Evolutionary conservation across 2,797 vertebrate species (phyloP), one percentile per base, ranked within the genome.

Genomic region (Enoplosus armatus): DNA sequence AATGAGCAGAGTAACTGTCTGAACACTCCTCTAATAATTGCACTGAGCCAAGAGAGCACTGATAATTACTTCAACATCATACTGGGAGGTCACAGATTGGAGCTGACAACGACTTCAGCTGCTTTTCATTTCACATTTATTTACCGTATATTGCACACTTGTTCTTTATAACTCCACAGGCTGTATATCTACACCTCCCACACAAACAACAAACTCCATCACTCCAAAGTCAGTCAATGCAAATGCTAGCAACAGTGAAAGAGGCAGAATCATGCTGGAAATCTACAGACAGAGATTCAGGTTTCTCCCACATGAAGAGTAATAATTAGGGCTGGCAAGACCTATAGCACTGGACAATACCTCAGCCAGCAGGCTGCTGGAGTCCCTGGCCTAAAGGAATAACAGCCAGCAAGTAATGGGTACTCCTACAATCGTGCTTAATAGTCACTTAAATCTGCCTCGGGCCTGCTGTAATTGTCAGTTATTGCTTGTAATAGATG

Each of bases 1-100:
- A 83, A 85, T 75, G 58, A 84, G 41, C 51, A 27, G 12, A 53
- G 24, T 18, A 73, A 56, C 37, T 54, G 14, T 37, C 67, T 78
- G 67, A 71, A 78, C 51, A 45, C 54, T 59, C 53, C 15, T 77
- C 53, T 71, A 74, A 55, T 51, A 62, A 63, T 66, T 35, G 24
- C 54, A 60, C 18, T 45, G 41, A 71, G 35, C 51, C 33, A 5
- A 60, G 27, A 53, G 45, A 59, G 50, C 14, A 37, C 41, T 37
- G 61, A 74, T 64, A 63, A 79, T 79, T 66, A 39, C 59, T 72
- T 53, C 29, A 27, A 59, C 35, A 47, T 77, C 37, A 43, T 63
- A 69, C 80, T 43, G 33, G 35, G 48, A 79, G 43, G 69, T 41
- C 60, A 71, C 31, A 80, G 54, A 67, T 27, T 54, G 14, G 2